These are phyloP conservation scores for Semnornis frantzii DNA, from an alignment of 2,113 vertebrate genomes.

Conservation along the genomic window DNA sequence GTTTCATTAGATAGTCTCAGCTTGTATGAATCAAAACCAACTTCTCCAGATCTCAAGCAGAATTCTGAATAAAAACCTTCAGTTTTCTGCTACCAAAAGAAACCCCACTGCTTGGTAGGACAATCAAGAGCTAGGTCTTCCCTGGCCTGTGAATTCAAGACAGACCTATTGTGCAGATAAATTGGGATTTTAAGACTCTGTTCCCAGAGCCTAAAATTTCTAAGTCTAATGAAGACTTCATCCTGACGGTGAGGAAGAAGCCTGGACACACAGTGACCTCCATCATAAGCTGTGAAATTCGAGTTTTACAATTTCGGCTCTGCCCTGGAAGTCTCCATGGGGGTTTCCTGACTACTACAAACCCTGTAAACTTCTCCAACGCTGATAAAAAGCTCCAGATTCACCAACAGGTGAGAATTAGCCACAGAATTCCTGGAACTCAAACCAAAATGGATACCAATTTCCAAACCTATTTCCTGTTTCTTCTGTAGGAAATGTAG, in stretches of 20 bases:
- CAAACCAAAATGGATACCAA: not conserved
- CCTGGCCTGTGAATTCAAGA: not conserved
- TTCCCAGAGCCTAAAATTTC: not conserved
- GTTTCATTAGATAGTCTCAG: not conserved
- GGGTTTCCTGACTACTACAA: not conserved
- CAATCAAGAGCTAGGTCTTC: not conserved
- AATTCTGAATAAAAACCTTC: not conserved
- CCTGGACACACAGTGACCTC: not conserved
- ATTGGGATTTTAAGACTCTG: not conserved
- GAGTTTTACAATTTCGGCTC: not conserved
- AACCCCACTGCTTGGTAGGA: not conserved
- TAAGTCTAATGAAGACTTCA: not conserved
- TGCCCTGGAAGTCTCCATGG: not conserved
- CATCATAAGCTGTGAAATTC: not conserved
- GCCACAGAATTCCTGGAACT: not conserved
- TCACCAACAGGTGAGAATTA: not conserved
- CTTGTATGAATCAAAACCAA: not conserved
- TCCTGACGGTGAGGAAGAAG: not conserved
- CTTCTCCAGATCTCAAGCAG: not conserved
- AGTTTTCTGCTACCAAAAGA: not conserved
- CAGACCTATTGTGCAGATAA: not conserved
- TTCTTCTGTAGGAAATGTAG: not conserved
- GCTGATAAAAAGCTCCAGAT: not conserved
- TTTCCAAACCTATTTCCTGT: not conserved
- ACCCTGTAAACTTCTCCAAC: not conserved